Conservation (phyloP, 2,888 invertebrate species). For the Yponomeuta plumbellus region DNA sequence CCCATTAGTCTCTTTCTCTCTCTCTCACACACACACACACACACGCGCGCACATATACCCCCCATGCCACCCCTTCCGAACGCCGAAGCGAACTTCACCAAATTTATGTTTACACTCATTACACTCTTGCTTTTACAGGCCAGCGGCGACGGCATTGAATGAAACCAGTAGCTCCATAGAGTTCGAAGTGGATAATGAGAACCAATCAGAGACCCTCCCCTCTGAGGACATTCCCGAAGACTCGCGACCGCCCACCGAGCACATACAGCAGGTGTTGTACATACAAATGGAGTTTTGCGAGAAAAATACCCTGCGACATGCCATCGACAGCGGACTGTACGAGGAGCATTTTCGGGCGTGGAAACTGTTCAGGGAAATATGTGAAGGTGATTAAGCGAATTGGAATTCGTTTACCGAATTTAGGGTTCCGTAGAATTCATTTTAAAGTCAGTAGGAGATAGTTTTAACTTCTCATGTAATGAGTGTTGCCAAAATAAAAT, state of each 20-base stretch:
- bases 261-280: constrained; percentile 82
- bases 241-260: constrained; percentile 34
- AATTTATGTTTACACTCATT: too few relatives aligned
- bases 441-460: too few relatives aligned
- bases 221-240: constrained; percentile 47
- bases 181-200: constrained; percentile 70
- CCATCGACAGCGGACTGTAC: constrained; percentile 89
- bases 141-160: constrained; percentile 43
- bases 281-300: constrained; percentile 99
- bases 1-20: too few relatives aligned
- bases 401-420: too few relatives aligned
- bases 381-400: too few relatives aligned
- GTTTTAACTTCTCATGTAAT: too few relatives aligned
- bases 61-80: too few relatives aligned
- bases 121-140: constrained; percentile 32
- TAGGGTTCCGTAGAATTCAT: too few relatives aligned
- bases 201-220: constrained; percentile 48
- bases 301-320: constrained; percentile 92
- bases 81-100: too few relatives aligned
- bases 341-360: constrained; percentile 88
- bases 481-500: too few relatives aligned
- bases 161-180: constrained; percentile 79
- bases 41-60: too few relatives aligned
- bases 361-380: constrained; percentile 95
- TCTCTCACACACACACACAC: too few relatives aligned